phyloP scores from a whole-genome alignment of 2,797 vertebrate genomes.

The Corythornis leucogaster region DNA sequence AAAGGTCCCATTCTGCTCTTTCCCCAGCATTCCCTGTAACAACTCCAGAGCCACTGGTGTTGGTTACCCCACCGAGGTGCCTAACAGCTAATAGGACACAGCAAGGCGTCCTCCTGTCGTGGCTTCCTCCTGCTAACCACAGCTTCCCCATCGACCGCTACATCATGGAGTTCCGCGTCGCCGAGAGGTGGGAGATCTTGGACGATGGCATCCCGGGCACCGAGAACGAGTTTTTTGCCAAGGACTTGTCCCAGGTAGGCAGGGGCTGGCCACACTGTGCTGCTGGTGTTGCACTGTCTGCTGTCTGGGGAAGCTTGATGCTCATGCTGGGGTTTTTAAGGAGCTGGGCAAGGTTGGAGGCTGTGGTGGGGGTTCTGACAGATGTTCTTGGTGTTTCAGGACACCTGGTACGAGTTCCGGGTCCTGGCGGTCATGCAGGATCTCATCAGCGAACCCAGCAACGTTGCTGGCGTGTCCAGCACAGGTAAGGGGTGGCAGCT shows the following conservation, averaged over 20 bases:
- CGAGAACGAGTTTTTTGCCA: slow-evolving; percentile 93
- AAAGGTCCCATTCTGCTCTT: not conserved
- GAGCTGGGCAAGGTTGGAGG: not conserved
- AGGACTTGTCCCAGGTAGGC: slow-evolving; percentile 94
- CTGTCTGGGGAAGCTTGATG: not conserved
- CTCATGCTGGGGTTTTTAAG: rapidly evolving
- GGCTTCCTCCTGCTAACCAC: slow-evolving; percentile 98
- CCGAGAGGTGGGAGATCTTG: slow-evolving; percentile 95
- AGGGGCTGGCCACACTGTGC: rapidly evolving
- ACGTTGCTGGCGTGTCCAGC: slow-evolving; percentile 96
- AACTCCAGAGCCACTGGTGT: slow-evolving; percentile 99
- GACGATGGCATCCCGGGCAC: slow-evolving; percentile 91
- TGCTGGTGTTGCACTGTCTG: not conserved
- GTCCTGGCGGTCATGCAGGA: slow-evolving; percentile 99
- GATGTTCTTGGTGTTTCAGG: slow-evolving; percentile 77
- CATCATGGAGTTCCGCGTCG: slow-evolving; percentile 96
- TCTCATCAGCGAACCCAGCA: slow-evolving; percentile 98
- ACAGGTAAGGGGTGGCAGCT: slow-evolving; percentile 83
- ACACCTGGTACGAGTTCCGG: slow-evolving; percentile 98
- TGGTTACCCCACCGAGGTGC: slow-evolving; percentile 99
- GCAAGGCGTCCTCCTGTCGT: slow-evolving; percentile 97
- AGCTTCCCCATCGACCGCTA: slow-evolving; percentile 95
- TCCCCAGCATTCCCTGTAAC: slow-evolving; percentile 92
- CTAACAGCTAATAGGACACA: slow-evolving; percentile 99
- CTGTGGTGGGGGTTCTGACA: not conserved